A percentile compares a stretch with the other conserved stretches of the same genome.
These are phyloP conservation scores for Dromococcyx pavoninus DNA, from an alignment of 2,797 vertebrate genomes.

Conservation along the genomic window DNA sequence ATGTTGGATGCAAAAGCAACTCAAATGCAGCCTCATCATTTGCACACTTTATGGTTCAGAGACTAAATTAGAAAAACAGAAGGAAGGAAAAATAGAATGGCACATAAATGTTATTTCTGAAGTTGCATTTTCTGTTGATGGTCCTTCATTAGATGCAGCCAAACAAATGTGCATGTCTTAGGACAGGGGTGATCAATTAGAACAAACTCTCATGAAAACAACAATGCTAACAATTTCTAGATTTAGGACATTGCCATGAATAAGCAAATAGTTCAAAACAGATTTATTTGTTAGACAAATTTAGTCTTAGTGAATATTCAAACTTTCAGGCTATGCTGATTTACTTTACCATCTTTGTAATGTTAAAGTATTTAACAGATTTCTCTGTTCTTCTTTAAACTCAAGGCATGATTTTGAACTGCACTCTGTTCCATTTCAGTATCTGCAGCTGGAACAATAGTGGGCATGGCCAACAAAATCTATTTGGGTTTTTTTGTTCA, in stretches of 20 bases:
- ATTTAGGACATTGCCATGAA: background rate
- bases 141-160: background rate
- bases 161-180: background rate
- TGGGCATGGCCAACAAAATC: background rate
- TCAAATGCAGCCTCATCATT: background rate
- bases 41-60: background rate
- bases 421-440: background rate
- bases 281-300: background rate
- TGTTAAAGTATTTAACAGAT: background rate
- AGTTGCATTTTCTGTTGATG: background rate
- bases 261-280: background rate
- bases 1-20: background rate
- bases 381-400: background rate
- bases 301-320: background rate
- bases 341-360: background rate
- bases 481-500: background rate
- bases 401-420: fast-evolving
- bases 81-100: background rate
- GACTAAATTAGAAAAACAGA: constrained; percentile 6
- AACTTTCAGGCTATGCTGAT: background rate
- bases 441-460: background rate
- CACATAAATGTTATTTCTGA: background rate
- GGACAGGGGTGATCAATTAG: background rate
- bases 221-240: background rate
- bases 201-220: background rate